Evolutionary conservation across 1,140 invertebrate genomes (phyloP), one percentile per base, ranked within the genome.

Genomic region (Camponotus vicinus): DNA sequence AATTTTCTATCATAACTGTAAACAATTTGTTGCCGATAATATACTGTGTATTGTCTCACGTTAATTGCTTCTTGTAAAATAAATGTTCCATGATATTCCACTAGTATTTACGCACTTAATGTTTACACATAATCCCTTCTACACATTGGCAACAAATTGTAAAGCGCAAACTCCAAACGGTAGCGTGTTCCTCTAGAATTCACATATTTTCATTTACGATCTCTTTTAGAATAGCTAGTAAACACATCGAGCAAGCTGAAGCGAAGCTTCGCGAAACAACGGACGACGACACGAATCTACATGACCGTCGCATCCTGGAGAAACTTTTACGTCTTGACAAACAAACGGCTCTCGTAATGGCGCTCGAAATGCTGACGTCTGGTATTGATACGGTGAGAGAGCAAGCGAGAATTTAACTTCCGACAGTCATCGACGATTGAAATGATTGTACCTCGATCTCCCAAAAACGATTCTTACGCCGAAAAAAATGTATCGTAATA

Each of bases 361-460:
- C 97, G 6, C 95, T 96, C 83, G 97, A 98, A 92, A 97, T 97
- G 96, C 85, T 98, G 34, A 95, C 97, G 78, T 97, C 97, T 27
- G 97, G 97, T 69, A 96, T 98, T 45, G 97, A 98, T 94, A 98
- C 97, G 88, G 97, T 97, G 94, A 95, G 92, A 90, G 32, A 45
- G 9, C 40, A 7, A 42, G 40, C 9, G 49, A 21, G 34, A 82
- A 59, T 59, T 7, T 4, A 34, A 82, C 34, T 21, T 49, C 6
- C 55, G 63, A 45, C 8, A 45, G 52, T 40, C 45, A 9, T 13
- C 32, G 21, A 37, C 15, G 3, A 21, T 61, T 37, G 21, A 76
- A 75, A 49, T 15, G 13, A 13, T 37, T 40, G 11, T 45, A 42
- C n/a, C 13, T 59, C 32, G 21, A 37, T 1, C 27, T 42, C 45